Evolutionary conservation across 2,797 vertebrate genomes (phyloP).

Genomic region (Pseudomugil gertrudae): DNA sequence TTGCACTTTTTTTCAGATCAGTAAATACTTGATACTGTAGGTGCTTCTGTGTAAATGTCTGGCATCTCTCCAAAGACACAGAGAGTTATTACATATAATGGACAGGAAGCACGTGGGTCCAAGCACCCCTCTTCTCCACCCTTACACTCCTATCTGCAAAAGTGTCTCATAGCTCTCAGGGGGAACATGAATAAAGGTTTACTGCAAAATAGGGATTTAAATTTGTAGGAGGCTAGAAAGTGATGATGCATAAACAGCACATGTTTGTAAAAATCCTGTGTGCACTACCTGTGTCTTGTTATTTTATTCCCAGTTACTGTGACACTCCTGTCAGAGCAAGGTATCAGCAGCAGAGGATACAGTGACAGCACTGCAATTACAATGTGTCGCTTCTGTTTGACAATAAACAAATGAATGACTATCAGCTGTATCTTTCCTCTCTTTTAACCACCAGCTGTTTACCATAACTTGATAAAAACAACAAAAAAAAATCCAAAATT

Average conservation of each 20-base stretch:
- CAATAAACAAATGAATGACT: constrained; percentile 47
- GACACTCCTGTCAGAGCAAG: constrained; percentile 30
- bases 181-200: constrained; percentile 35
- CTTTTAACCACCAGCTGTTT: constrained; percentile 12
- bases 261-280: constrained; percentile 40
- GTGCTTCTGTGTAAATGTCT: constrained; percentile 43
- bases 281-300: constrained; percentile 41
- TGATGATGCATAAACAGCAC: constrained; percentile 58
- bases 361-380: constrained; percentile 30
- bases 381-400: constrained; percentile 47
- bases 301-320: constrained; percentile 37
- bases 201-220: constrained; percentile 41
- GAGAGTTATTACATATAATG: constrained; percentile 46
- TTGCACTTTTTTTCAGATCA: constrained; percentile 2
- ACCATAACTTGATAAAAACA: constrained; percentile 21
- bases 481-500: constrained; percentile 3
- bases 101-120: constrained; percentile 34
- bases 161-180: constrained; percentile 46
- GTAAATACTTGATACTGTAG: constrained; percentile 22
- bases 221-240: constrained; percentile 48
- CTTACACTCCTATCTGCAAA: constrained; percentile 6
- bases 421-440: background rate
- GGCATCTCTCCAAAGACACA: constrained; percentile 39
- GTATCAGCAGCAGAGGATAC: constrained; percentile 39
- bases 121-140: background rate